Evolutionary conservation across 2,888 invertebrate genomes (phyloP).

Genomic region (Pollenia griseotomentosa): DNA sequence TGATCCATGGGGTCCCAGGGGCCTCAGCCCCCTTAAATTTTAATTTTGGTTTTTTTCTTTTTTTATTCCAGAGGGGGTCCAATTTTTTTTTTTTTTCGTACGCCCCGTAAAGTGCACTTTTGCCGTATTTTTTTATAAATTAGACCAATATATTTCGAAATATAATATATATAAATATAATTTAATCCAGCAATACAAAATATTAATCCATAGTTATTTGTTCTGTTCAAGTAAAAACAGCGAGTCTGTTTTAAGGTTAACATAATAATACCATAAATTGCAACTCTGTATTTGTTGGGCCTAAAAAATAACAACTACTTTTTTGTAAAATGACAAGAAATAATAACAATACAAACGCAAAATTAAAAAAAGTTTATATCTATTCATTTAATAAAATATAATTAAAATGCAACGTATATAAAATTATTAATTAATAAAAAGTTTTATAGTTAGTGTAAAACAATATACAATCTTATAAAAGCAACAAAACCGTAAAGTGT

Average conservation of each 20-base stretch:
- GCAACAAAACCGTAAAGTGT: neutral
- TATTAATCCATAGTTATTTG: too few relatives aligned
- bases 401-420: slow-evolving; percentile 67
- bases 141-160: too few relatives aligned
- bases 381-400: slow-evolving; percentile 49
- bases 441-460: neutral
- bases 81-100: too few relatives aligned
- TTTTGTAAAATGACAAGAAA: slow-evolving; percentile 24
- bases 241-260: slow-evolving; percentile 2
- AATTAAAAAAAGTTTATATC: slow-evolving; percentile 14
- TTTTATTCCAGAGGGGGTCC: too few relatives aligned
- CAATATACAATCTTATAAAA: neutral
- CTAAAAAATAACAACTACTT: slow-evolving; percentile 12
- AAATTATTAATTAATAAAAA: slow-evolving; percentile 18
- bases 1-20: too few relatives aligned
- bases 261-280: neutral
- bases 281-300: slow-evolving; percentile 42
- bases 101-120: too few relatives aligned
- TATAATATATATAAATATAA: too few relatives aligned
- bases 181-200: too few relatives aligned
- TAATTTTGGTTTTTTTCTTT: too few relatives aligned
- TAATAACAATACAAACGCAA: slow-evolving; percentile 57
- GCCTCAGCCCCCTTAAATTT: too few relatives aligned
- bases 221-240: too few relatives aligned
- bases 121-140: too few relatives aligned